Percentiles rank a stretch among this genome's conserved stretches.
phyloP scores from a whole-genome alignment of 2,888 invertebrate species.

The Chouioia cunea region DNA sequence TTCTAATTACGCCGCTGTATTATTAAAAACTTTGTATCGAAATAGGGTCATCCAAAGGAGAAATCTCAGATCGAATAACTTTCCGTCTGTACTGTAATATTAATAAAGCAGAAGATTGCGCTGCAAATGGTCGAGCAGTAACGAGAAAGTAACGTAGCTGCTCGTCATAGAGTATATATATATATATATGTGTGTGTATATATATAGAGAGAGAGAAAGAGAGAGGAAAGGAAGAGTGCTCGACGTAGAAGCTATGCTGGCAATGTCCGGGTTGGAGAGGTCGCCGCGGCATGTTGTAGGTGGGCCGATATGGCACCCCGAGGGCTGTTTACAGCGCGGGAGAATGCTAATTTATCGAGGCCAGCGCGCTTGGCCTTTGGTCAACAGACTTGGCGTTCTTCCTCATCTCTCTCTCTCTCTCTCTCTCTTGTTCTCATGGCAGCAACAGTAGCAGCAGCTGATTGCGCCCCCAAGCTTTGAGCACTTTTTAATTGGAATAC shows the following conservation, averaged over 20 bases:
- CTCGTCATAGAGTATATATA: background rate
- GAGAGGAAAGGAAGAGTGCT: conserved; percentile 56
- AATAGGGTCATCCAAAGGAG: background rate
- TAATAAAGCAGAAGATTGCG: conserved; percentile 67
- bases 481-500: conserved; percentile 13
- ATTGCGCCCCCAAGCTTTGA: conserved; percentile 11
- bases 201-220: conserved; percentile 28
- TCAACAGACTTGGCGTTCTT: conserved; percentile 44
- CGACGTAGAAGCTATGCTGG: conserved; percentile 66
- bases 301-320: conserved; percentile 52
- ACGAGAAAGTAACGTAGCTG: background rate
- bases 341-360: conserved; percentile 67
- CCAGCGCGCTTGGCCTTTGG: conserved; percentile 27
- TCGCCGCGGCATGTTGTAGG: conserved; percentile 62
- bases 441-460: background rate
- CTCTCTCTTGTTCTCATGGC: background rate
- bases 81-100: conserved; percentile 59
- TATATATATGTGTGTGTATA: too few species aligned
- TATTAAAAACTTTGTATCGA: background rate
- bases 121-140: conserved; percentile 10
- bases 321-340: conserved; percentile 65
- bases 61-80: conserved; percentile 1
- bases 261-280: conserved; percentile 64
- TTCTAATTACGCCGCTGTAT: background rate
- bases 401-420: background rate